Percentiles rank a stretch among this genome's conserved stretches.
Evolutionary conservation across 1,140 invertebrate genomes (phyloP).

Genomic region (Neodiprion lecontei): DNA sequence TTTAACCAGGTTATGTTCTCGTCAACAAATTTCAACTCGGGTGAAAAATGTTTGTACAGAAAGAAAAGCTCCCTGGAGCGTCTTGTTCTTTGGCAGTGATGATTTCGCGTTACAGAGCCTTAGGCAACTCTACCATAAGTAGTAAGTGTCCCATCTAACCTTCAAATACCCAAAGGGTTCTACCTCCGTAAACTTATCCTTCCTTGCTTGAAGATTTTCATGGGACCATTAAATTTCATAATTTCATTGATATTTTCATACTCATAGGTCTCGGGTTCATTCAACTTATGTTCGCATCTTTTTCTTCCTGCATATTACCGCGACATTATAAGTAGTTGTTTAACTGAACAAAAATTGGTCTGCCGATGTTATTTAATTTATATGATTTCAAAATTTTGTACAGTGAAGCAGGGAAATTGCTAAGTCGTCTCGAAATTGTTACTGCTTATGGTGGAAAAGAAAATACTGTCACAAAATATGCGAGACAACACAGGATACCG

Average conservation of each 20-base stretch:
- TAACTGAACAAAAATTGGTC: too few species aligned
- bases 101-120: constrained; percentile 72
- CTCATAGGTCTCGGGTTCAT: constrained; percentile 28
- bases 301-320: neutral
- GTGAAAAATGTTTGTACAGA: neutral
- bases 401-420: constrained; percentile 34
- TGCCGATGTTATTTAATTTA: too few species aligned
- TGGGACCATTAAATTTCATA: neutral
- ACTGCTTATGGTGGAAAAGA: constrained; percentile 61
- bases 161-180: neutral
- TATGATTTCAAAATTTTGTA: neutral
- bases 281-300: constrained; percentile 18
- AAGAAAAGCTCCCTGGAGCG: constrained; percentile 54
- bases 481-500: constrained; percentile 57
- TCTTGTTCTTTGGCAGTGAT: constrained; percentile 76
- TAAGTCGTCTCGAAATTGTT: constrained; percentile 65
- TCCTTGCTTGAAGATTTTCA: too few species aligned
- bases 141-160: constrained; percentile 52
- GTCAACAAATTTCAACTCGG: neutral
- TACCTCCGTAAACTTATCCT: neutral
- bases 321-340: too few species aligned
- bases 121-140: constrained; percentile 56
- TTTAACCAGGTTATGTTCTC: neutral
- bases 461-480: constrained; percentile 65
- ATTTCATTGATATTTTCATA: constrained; percentile 31